A percentile compares a stretch with the other conserved stretches of the same genome.
phyloP scores from a whole-genome alignment of 2,797 vertebrate genomes.

The Nannoperca obscura region DNA sequence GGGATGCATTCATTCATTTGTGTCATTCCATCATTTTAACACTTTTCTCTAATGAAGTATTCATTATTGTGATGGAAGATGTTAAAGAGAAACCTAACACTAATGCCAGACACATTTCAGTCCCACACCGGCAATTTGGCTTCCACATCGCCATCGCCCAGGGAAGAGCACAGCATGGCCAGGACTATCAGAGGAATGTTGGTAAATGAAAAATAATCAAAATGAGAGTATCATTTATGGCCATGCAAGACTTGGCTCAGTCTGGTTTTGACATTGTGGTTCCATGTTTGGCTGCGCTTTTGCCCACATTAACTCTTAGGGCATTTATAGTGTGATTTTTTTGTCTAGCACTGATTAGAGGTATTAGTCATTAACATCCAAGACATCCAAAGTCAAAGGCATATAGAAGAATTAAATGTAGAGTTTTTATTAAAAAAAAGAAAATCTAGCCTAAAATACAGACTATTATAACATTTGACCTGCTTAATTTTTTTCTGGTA shows the following conservation, averaged over 20 bases:
- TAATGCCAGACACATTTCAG: slow-evolving; percentile 46
- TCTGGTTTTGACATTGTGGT: slow-evolving; percentile 14
- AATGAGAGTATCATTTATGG: slow-evolving; percentile 2
- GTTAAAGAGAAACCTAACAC: slow-evolving; percentile 13
- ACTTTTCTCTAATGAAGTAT: slow-evolving; percentile 24
- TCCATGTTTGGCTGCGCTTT: slow-evolving; percentile 8
- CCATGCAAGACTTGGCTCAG: neutral
- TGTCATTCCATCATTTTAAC: slow-evolving; percentile 29
- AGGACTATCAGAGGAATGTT: slow-evolving; percentile 13
- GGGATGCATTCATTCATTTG: neutral
- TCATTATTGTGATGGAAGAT: slow-evolving; percentile 28
- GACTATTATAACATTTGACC: neutral
- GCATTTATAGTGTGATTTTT: slow-evolving; percentile 21
- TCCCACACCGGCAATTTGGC: slow-evolving; percentile 6
- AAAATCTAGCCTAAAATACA: slow-evolving; percentile 14
- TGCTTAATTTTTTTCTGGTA: slow-evolving; percentile 10
- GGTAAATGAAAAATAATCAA: slow-evolving; percentile 15
- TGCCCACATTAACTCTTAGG: neutral
- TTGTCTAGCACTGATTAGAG: slow-evolving; percentile 10
- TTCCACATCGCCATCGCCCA: neutral
- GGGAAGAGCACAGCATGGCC: slow-evolving; percentile 1
- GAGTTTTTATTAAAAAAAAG: neutral
- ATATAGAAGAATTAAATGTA: slow-evolving; percentile 4
- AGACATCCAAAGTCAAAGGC: neutral
- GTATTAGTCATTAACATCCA: slow-evolving; percentile 13